A percentile compares a stretch with the other conserved stretches of the same genome.
Evolutionary conservation across 2,113 vertebrate species (phyloP).

Genomic region (Prinia subflava): DNA sequence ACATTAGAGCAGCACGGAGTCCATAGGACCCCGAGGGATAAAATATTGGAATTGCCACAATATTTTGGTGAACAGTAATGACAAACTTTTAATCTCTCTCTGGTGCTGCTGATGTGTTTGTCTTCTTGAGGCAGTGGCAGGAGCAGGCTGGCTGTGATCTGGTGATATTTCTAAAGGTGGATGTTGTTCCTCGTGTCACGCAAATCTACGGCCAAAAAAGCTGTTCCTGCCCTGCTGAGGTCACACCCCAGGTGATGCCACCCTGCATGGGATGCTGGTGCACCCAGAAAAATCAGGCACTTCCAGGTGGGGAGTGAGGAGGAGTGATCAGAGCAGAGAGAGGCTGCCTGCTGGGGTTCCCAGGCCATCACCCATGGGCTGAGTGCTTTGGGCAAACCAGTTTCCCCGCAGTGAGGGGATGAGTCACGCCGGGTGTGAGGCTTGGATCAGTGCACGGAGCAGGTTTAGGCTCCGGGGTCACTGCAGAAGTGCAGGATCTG

Average conservation of each 20-base stretch:
- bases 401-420: background rate
- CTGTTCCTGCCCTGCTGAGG: background rate
- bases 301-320: background rate
- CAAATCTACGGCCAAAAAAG: background rate
- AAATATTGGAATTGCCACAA: background rate
- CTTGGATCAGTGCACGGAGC: background rate
- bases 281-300: background rate
- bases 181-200: background rate
- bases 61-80: background rate
- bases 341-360: background rate
- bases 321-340: background rate
- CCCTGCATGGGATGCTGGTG: background rate
- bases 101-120: background rate
- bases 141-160: background rate
- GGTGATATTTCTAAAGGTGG: background rate
- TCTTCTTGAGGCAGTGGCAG: background rate
- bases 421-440: background rate
- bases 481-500: background rate
- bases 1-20: background rate
- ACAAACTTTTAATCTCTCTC: background rate
- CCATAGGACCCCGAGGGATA: fast-evolving
- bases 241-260: background rate
- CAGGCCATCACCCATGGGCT: background rate
- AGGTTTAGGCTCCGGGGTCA: background rate
- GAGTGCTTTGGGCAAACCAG: slow-evolving; percentile 26